These are phyloP conservation scores for Antigone vipio DNA, from an alignment of 2,113 vertebrate species.

Conservation along the genomic window DNA sequence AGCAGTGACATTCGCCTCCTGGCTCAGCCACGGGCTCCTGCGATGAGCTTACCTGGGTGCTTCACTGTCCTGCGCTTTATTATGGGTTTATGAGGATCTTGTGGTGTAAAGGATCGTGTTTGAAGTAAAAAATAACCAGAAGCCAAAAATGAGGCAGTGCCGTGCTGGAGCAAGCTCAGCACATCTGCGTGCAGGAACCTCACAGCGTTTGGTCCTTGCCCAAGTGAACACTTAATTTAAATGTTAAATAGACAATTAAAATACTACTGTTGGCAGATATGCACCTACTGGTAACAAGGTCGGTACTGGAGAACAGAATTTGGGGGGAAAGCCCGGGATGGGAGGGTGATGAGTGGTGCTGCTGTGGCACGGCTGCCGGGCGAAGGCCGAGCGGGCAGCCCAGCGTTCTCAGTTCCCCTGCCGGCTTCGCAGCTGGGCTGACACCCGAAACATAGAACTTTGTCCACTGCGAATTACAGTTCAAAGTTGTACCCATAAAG, in stretches of 20 bases:
- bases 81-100: neutral
- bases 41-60: neutral
- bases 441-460: neutral
- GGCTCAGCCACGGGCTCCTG: neutral
- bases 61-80: neutral
- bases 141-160: neutral
- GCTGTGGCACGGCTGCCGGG: neutral
- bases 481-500: neutral
- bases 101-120: neutral
- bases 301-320: neutral
- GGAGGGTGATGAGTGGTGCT: neutral
- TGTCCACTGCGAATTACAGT: neutral
- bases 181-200: rapidly evolving
- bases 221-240: neutral
- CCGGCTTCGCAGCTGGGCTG: neutral
- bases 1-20: neutral
- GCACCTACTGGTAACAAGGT: neutral
- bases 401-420: rapidly evolving
- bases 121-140: neutral
- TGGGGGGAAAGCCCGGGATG: rapidly evolving
- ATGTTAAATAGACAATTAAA: neutral
- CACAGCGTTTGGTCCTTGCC: neutral
- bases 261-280: neutral
- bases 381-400: neutral
- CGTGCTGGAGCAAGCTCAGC: neutral